Evolutionary conservation across 2,797 vertebrate species (phyloP), one percentile per base, ranked within the genome.

Genomic region (Clarias platycephalus): DNA sequence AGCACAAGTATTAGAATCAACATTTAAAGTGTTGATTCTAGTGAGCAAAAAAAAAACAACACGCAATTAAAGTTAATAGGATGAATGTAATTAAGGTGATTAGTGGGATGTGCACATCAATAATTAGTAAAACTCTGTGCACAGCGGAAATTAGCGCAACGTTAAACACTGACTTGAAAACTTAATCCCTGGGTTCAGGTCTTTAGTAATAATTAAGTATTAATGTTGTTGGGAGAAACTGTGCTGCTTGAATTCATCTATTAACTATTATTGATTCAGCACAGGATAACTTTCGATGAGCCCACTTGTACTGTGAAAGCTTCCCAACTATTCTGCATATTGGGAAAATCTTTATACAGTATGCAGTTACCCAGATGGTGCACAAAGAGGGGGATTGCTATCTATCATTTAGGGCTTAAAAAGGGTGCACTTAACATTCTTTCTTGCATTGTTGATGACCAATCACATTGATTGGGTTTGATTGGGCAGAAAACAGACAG

Each of bases 61-160:
- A 53, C 72, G 58, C 24, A 82, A 71, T 87, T 84, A 82, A 81
- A 76, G 64, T 77, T 80, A 78, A 80, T 82, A 40, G 28, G 68
- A 87, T 87, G 60, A 49, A 82, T 67, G 16, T 26, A 83, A 83
- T 80, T 80, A 76, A 34, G 10, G 31, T 60, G 37, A 66, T 79
- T 62, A 85, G 62, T 72, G 60, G 10, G 53, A 62, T 75, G 63
- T 44, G 44, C 44, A 44, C 44, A 44, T 44, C 44, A 44, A 44
- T 44, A 44, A 44, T 44, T 44, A 44, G 44, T 44, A 10, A 44
- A 44, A 44, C 26, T 68, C 68, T 58, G 2, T 72, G 74, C 66
- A 68, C 74, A 28, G 62, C 53, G 49, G 34, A 55, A 84, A 87
- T 64, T 79, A 77, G 28, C n/a, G 58, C 82, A 79, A 53, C 55